Evolutionary conservation across 2,797 vertebrate species (phyloP).

Genomic region (Nasua narica): DNA sequence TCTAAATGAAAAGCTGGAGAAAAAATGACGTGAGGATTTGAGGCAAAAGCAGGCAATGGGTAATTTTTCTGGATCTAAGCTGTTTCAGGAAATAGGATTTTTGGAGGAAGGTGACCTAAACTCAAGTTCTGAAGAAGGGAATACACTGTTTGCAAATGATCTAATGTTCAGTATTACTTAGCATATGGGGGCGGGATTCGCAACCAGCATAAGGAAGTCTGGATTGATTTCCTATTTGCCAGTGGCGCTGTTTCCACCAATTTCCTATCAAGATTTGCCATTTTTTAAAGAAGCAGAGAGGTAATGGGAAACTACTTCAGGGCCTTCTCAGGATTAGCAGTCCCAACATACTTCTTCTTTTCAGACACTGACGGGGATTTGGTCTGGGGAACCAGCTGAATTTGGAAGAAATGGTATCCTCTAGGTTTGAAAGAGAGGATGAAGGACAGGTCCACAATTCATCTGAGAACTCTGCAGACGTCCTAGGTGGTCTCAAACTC

Average conservation of each 20-base stretch:
- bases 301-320: not conserved
- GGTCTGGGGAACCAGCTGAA: not conserved
- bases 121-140: not conserved
- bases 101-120: slow-evolving; percentile 9
- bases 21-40: not conserved
- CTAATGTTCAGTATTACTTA: not conserved
- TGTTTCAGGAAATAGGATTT: not conserved
- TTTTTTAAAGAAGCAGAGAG: slow-evolving; percentile 35
- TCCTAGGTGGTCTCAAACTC: not conserved
- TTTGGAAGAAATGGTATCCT: not conserved
- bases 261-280: slow-evolving; percentile 2
- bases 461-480: not conserved
- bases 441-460: not conserved
- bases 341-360: not conserved
- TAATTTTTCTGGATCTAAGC: slow-evolving; percentile 38
- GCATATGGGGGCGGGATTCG: not conserved
- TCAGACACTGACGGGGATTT: not conserved
- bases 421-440: not conserved
- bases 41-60: not conserved
- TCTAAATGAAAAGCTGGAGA: slow-evolving; percentile 37
- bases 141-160: not conserved
- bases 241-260: not conserved
- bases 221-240: slow-evolving; percentile 37
- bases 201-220: not conserved
- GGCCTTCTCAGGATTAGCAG: not conserved